A percentile compares a stretch with the other conserved stretches of the same genome.
phyloP scores from a whole-genome alignment of 2,113 vertebrate species.

The Laticauda colubrina region DNA sequence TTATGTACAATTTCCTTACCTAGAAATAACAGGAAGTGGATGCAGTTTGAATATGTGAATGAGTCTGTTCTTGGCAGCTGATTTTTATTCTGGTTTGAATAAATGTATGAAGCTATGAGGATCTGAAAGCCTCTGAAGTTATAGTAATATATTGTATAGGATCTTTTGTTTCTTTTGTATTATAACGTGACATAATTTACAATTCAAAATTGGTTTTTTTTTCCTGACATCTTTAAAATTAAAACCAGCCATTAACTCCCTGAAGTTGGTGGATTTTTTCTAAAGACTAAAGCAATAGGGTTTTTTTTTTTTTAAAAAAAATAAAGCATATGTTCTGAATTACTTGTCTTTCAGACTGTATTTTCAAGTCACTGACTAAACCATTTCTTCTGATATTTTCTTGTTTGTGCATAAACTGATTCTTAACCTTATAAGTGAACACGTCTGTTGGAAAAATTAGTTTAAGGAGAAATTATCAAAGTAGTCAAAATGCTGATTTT shows the following conservation, averaged over 20 bases:
- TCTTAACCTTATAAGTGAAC: background rate
- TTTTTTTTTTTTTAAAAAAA: background rate
- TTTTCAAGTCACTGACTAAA: slow-evolving; percentile 36
- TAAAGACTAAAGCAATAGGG: slow-evolving; percentile 33
- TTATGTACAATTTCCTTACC: background rate
- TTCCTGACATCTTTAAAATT: slow-evolving; percentile 52
- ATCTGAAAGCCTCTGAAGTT: slow-evolving; percentile 17
- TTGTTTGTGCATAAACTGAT: background rate
- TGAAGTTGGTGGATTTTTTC: slow-evolving; percentile 43
- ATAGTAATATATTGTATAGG: slow-evolving; percentile 27
- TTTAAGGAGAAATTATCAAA: background rate
- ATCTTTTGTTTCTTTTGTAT: slow-evolving; percentile 43
- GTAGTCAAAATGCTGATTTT: background rate
- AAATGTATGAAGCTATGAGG: slow-evolving; percentile 5
- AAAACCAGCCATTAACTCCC: slow-evolving; percentile 56
- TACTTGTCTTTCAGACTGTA: slow-evolving; percentile 38
- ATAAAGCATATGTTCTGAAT: slow-evolving; percentile 45
- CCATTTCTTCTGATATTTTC: slow-evolving; percentile 2
- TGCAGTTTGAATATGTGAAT: background rate
- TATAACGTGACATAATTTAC: slow-evolving; percentile 42
- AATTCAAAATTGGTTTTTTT: slow-evolving; percentile 49
- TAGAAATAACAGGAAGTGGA: background rate
- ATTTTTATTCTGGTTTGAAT: slow-evolving; percentile 7
- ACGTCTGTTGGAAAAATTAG: background rate
- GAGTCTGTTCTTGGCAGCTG: background rate